Conservation (phyloP, 2,113 vertebrate genomes). For the Cricetomys ansorgei region DNA sequence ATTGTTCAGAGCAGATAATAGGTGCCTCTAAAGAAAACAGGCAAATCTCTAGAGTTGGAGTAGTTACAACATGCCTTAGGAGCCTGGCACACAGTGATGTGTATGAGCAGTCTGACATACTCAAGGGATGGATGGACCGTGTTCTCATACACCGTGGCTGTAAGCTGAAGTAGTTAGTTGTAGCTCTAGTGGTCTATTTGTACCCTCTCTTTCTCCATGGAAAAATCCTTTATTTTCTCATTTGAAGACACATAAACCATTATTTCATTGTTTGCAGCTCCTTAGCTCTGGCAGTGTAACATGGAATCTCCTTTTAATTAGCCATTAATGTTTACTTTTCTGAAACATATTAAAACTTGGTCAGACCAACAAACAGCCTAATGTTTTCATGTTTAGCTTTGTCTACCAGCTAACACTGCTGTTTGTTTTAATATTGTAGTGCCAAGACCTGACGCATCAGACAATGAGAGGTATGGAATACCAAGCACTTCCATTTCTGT, state of each 20-base stretch:
- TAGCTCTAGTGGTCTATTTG: background rate
- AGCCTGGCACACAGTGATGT: background rate
- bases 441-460: constrained; percentile 89
- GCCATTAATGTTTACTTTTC: constrained; percentile 65
- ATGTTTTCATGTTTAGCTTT: constrained; percentile 80
- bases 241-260: background rate
- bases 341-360: constrained; percentile 74
- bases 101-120: background rate
- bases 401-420: constrained; percentile 84
- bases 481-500: constrained; percentile 79
- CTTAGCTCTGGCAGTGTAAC: constrained; percentile 50
- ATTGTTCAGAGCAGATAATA: background rate
- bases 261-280: background rate
- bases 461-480: constrained; percentile 94
- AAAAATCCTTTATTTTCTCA: background rate
- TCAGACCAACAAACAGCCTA: constrained; percentile 80
- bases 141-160: background rate
- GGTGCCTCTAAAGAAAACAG: background rate
- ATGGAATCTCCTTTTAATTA: constrained; percentile 65
- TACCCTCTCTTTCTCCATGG: background rate
- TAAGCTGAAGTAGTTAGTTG: background rate
- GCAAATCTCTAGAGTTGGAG: background rate
- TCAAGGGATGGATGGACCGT: background rate
- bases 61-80: background rate
- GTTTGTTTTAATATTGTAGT: constrained; percentile 89